phyloP scores from a whole-genome alignment of 2,113 vertebrate species.

The Typhlomys cinereus region DNA sequence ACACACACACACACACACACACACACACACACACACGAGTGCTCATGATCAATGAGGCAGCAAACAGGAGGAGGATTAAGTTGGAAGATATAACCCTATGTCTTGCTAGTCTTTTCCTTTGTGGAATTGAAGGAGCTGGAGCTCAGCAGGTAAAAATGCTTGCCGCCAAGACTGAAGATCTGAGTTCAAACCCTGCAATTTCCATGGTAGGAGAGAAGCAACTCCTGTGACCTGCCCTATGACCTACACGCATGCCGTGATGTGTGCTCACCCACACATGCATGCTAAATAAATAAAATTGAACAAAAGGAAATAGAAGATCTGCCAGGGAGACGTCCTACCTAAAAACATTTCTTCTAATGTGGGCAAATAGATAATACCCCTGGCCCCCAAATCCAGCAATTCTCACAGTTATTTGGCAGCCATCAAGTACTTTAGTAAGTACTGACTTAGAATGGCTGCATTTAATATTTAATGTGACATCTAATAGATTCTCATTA shows the following conservation, averaged over 20 bases:
- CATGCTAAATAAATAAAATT: too few relatives aligned
- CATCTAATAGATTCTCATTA: conserved; percentile 42
- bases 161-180: too few relatives aligned
- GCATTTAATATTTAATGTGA: conserved; percentile 41
- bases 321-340: not conserved
- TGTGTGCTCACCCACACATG: too few relatives aligned
- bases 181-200: too few relatives aligned
- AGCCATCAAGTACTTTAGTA: conserved; percentile 24
- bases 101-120: not conserved
- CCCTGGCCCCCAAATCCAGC: not conserved
- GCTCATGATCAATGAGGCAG: not conserved
- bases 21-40: too few relatives aligned
- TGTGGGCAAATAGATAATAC: not conserved
- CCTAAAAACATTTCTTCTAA: not conserved
- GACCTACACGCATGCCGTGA: too few relatives aligned
- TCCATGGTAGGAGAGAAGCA: too few relatives aligned
- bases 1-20: too few relatives aligned
- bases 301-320: too few relatives aligned
- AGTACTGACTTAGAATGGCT: conserved; percentile 1
- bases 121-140: not conserved
- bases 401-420: conserved; percentile 33
- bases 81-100: not conserved
- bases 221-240: too few relatives aligned
- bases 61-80: not conserved
- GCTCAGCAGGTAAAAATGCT: too few relatives aligned